Evolutionary conservation across 1,140 invertebrate species (phyloP).

Genomic region (Chironomus tepperi): DNA sequence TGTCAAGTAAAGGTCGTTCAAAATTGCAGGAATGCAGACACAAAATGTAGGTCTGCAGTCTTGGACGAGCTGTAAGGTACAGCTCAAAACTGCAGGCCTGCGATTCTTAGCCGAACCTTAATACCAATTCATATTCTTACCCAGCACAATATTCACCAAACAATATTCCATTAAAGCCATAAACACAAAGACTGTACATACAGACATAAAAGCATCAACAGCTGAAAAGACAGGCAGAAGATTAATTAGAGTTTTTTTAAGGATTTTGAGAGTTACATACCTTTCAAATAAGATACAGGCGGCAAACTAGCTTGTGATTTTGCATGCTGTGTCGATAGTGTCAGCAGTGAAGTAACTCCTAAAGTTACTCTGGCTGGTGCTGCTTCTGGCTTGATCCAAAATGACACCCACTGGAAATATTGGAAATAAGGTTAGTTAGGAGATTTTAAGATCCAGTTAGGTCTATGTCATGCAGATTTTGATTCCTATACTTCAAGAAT

Average conservation of each 20-base stretch:
- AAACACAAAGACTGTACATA: slow-evolving; percentile 85
- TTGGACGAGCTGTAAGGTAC: too few species aligned
- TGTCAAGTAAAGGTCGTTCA: too few species aligned
- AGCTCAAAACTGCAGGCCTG: too few species aligned
- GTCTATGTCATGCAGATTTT: too few species aligned
- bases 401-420: slow-evolving; percentile 70
- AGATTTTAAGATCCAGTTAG: neutral
- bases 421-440: slow-evolving; percentile 11
- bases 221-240: slow-evolving; percentile 41
- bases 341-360: slow-evolving; percentile 81
- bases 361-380: slow-evolving; percentile 81
- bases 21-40: too few species aligned
- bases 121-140: neutral
- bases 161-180: slow-evolving; percentile 92
- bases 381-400: slow-evolving; percentile 87
- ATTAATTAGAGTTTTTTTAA: neutral
- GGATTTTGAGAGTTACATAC: neutral
- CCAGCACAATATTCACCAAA: slow-evolving; percentile 76
- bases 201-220: slow-evolving; percentile 85
- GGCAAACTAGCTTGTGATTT: slow-evolving; percentile 82
- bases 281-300: slow-evolving; percentile 79
- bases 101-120: neutral
- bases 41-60: too few species aligned
- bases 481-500: too few species aligned
- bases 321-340: slow-evolving; percentile 83